phyloP scores from a whole-genome alignment of 2,888 invertebrate species.

The Limnephilus rhombicus region DNA sequence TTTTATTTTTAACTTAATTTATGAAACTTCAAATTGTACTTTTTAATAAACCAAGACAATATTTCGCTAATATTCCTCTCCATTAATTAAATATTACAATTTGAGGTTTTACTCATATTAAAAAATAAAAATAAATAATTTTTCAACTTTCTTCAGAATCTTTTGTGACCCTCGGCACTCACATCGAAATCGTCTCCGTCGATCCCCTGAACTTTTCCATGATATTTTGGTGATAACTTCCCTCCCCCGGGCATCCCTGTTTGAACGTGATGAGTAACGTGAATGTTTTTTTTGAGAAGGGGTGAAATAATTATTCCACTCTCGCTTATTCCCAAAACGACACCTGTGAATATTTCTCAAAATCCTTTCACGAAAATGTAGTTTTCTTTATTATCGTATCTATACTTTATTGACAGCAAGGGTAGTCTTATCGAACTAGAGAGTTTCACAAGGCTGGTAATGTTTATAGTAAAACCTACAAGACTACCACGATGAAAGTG shows the following conservation, averaged over 20 bases:
- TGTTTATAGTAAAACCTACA: background rate
- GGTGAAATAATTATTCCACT: constrained; percentile 25
- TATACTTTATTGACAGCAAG: background rate
- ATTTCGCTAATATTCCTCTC: too few species aligned
- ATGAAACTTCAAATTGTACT: too few species aligned
- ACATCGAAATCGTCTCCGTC: background rate
- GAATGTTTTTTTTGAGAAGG: constrained; percentile 19
- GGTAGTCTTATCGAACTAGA: background rate
- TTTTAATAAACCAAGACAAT: too few species aligned
- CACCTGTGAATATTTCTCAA: background rate
- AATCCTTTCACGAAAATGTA: background rate
- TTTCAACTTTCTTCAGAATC: background rate
- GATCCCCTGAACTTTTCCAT: background rate
- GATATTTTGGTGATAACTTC: background rate
- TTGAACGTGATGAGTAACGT: constrained; percentile 7
- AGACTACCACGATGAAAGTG: background rate
- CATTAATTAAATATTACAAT: too few species aligned
- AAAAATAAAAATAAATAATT: too few species aligned
- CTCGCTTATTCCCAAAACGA: constrained; percentile 2
- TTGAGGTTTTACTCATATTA: too few species aligned
- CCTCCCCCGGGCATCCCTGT: constrained; percentile 5
- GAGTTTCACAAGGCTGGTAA: background rate
- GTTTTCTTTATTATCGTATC: background rate
- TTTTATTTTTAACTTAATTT: too few species aligned
- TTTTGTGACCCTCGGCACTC: background rate